Evolutionary conservation across 1,140 invertebrate species (phyloP).

Genomic region (Brachionus angularis): DNA sequence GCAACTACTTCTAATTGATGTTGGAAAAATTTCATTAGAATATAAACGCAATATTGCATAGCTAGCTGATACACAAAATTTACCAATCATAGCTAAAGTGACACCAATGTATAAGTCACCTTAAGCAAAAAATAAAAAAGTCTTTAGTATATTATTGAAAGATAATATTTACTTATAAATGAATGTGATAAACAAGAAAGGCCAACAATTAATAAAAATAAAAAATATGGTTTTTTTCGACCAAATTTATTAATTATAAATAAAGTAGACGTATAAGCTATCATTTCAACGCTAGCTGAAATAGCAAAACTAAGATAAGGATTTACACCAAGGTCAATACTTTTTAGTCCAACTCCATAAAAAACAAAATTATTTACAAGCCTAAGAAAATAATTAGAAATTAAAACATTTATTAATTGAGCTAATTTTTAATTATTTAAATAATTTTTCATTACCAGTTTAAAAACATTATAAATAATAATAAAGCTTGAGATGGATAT

Average conservation of each 20-base stretch:
- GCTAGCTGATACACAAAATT: constrained; percentile 48
- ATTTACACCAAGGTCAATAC: constrained; percentile 19
- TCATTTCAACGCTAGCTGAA: constrained; percentile 5
- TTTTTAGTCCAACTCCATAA: constrained; percentile 42
- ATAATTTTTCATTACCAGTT: constrained; percentile 5
- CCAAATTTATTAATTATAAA: constrained; percentile 21
- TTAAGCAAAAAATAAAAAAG: not conserved
- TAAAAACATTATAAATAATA: not conserved
- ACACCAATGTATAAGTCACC: constrained; percentile 30
- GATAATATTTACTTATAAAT: constrained; percentile 24
- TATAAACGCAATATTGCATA: constrained; percentile 55
- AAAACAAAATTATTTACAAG: constrained; percentile 19
- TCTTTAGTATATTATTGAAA: not conserved
- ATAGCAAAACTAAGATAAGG: constrained; percentile 39
- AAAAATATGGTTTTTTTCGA: constrained; percentile 24
- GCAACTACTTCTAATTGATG: constrained; percentile 58
- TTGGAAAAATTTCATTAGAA: constrained; percentile 60
- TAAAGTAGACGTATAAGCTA: not conserved
- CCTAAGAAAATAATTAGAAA: constrained; percentile 1
- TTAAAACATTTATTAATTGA: not conserved
- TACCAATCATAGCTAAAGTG: constrained; percentile 47
- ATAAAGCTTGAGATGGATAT: not conserved
- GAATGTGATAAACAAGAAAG: constrained; percentile 8
- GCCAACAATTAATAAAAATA: not conserved
- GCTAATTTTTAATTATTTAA: not conserved